phyloP scores from a whole-genome alignment of 2,113 vertebrate genomes.

The Zosterops lateralis region DNA sequence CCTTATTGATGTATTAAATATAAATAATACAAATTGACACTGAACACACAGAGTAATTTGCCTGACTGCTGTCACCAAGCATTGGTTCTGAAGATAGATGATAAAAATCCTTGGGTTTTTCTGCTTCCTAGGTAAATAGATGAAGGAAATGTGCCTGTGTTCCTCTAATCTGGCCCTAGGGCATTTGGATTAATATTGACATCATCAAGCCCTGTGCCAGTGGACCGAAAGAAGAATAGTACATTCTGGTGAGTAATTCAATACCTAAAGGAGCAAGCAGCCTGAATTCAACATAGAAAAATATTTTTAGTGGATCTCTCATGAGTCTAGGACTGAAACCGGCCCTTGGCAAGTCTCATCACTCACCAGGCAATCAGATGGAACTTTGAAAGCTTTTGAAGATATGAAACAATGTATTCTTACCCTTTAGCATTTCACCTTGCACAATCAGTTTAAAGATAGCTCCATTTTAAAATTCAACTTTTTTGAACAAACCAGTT shows the following conservation, averaged over 20 bases:
- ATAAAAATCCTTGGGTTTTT: slow-evolving; percentile 22
- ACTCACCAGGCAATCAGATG: neutral
- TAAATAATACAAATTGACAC: slow-evolving; percentile 36
- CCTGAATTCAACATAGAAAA: neutral
- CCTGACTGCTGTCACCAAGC: slow-evolving; percentile 31
- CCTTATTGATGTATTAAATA: neutral
- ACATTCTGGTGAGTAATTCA: slow-evolving; percentile 36
- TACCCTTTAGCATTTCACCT: neutral
- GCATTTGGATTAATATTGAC: slow-evolving; percentile 52
- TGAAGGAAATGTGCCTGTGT: slow-evolving; percentile 11
- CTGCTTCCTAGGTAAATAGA: slow-evolving; percentile 31
- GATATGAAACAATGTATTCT: neutral
- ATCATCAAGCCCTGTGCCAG: neutral
- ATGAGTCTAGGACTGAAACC: neutral
- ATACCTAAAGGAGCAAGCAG: slow-evolving; percentile 12
- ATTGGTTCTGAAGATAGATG: slow-evolving; percentile 41
- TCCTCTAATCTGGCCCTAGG: neutral
- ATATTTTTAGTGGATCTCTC: slow-evolving; percentile 9
- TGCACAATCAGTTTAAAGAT: neutral
- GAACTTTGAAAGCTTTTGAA: neutral
- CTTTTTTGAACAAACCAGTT: neutral
- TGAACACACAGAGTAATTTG: slow-evolving; percentile 23
- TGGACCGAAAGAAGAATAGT: slow-evolving; percentile 9
- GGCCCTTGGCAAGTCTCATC: neutral
- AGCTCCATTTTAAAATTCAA: neutral